Percentiles rank a stretch among this genome's conserved stretches.
Conservation (phyloP, 2,797 vertebrate species). For the Rhincodon typus region DNA sequence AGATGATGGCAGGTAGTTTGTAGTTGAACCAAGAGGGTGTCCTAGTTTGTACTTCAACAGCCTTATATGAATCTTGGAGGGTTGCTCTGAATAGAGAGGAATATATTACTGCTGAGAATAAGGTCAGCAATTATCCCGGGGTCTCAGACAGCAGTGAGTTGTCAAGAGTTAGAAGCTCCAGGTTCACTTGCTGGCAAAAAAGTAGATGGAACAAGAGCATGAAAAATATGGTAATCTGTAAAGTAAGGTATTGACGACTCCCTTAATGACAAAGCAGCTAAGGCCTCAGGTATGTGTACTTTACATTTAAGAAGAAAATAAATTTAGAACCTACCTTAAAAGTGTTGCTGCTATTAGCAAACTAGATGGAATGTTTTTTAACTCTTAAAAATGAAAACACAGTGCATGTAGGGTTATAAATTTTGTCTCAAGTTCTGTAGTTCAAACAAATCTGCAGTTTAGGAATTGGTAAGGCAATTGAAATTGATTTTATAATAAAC, state of each 20-base stretch:
- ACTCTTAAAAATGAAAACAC: background rate
- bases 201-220: background rate
- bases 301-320: background rate
- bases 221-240: background rate
- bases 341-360: background rate
- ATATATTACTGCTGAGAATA: background rate
- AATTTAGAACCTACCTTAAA: conserved; percentile 6
- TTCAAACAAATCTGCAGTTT: background rate
- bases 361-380: too few species aligned
- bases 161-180: background rate
- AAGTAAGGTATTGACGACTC: background rate
- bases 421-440: background rate
- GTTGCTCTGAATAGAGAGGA: background rate
- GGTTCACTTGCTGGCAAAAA: background rate
- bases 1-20: background rate
- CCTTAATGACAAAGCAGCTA: background rate
- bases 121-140: background rate
- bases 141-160: background rate
- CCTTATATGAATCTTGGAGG: background rate
- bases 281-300: background rate
- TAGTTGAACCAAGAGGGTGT: background rate
- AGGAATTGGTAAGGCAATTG: background rate
- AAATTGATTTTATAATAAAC: background rate
- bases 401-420: background rate
- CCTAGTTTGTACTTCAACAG: background rate